Evolutionary conservation across 2,888 invertebrate genomes (phyloP), one percentile per base, ranked within the genome.

Genomic region (Orchesellides sinensis): DNA sequence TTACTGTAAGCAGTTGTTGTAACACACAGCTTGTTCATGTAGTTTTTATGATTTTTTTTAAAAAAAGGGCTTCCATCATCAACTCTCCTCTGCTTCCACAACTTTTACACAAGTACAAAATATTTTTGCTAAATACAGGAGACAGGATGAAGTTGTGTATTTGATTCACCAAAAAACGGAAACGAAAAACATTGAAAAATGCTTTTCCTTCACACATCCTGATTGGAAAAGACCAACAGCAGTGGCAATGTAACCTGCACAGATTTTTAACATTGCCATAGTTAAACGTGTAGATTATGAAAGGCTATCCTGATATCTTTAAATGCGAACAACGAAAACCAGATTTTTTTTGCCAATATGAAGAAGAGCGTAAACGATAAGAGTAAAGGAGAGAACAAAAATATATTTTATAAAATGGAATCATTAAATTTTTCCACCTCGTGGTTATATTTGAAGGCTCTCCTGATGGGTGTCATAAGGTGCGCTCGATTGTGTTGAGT

Each of bases 371-470:
- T n/a, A n/a, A n/a, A n/a, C n/a, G 56, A 17, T 17, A 17, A 21
- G 25, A 70, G 65, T 45, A 35, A 65, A 32, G 21, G 25, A 77
- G 49, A 72, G 73, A 79, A 72, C n/a, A n/a, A n/a, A n/a, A n/a
- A n/a, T n/a, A n/a, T n/a, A 32, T 45, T 75, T 69, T 45, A 77
- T 83, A 83, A 84, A 84, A 86, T 80, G 84, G 80, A 87, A 84
- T 87, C 87, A 86, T 87, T 87, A 87, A 87, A 87, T 87, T 87
- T 86, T 87, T 87, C 86, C 87, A 80, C 84, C 82, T 80, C 35
- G 66, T 84, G 85, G 80, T 69, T 66, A 79, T 82, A 69, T 84
- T 84, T 78, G 78, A 79, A 82, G 68, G 68, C 73, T 68, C n/a
- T n/a, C 72, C 77, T 83, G 79, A 79, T 75, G 84, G 79, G 83